A percentile compares a stretch with the other conserved stretches of the same genome.
These are phyloP conservation scores for Drosophila burlai DNA, from an alignment of 1,140 invertebrate species.

Conservation along the genomic window DNA sequence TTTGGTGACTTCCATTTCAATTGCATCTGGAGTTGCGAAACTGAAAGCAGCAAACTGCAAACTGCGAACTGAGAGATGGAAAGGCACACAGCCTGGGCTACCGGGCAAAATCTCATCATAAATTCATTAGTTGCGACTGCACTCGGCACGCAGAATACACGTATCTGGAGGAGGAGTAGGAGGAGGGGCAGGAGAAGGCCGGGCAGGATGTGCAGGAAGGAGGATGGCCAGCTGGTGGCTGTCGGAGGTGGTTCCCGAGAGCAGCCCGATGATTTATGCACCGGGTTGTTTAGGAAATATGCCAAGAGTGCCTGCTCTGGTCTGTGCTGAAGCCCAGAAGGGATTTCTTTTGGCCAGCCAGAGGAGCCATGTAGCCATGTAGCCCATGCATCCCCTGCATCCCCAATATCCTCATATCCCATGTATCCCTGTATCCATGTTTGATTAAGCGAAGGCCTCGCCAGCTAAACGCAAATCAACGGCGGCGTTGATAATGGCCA, in stretches of 20 bases:
- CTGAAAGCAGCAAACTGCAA: constrained; percentile 2
- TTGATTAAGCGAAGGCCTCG: constrained; percentile 72
- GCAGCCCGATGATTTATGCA: constrained; percentile 75
- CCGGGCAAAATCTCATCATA: constrained; percentile 82
- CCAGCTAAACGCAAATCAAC: constrained; percentile 79
- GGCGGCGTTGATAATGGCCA: constrained; percentile 78
- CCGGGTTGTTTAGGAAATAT: constrained; percentile 82
- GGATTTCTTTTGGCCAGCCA: constrained; percentile 63
- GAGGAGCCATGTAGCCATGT: constrained; percentile 6
- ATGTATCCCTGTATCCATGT: constrained; percentile 68
- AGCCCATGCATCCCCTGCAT: not conserved
- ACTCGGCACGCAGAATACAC: constrained; percentile 67
- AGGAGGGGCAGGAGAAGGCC: constrained; percentile 13
- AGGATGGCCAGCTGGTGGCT: constrained; percentile 64
- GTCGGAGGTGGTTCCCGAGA: constrained; percentile 66
- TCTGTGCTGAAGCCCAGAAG: constrained; percentile 69
- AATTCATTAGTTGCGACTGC: constrained; percentile 80
- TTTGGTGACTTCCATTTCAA: constrained; percentile 67
- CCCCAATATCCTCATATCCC: constrained; percentile 5
- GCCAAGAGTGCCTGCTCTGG: constrained; percentile 55
- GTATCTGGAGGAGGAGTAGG: constrained; percentile 14
- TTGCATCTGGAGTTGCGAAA: constrained; percentile 36
- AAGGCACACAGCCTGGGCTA: constrained; percentile 44
- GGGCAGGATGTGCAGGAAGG: constrained; percentile 11
- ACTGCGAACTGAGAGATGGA: constrained; percentile 18